Base-by-base conservation (phyloP, 2,888 invertebrate genomes). In the Agrochola lychnidis region DNA sequence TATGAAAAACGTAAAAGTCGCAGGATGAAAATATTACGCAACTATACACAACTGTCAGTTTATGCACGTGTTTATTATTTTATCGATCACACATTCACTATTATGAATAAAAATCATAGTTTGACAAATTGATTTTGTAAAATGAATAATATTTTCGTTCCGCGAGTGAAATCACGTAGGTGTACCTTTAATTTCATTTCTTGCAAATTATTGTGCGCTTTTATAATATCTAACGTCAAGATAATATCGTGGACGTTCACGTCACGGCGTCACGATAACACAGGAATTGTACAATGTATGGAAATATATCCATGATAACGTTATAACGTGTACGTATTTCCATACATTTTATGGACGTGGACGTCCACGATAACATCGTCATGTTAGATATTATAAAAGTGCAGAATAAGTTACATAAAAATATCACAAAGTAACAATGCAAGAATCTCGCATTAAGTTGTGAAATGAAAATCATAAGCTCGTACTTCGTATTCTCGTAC, bases 391-490 rank as follows among this genome's bases (percentile, higher is more conserved):
- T 14, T 45, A 14, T 14, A 45, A 45, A 14, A 14, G 4, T 45
- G 45, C 45, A 45, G 14, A 45, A 45, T 45, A 14, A 53, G 16
- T 77, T 1, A 4, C 12, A 45, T 45, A 62, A 22, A 42, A 61
- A 22, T 56, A 12, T 40, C 2, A 14, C n/a, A 22, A 36, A n/a
- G 40, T 19, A n/a, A 70, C 56, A 66, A 56, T 64, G 42, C 56
- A 66, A 61, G 48, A 69, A 66, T 61, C 4, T 9, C 2, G 42
- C 61, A 51, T 70, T 66, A 57, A 10, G 25, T 30, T 53, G 19
- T 22, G 10, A 66, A 69, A 82, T 57, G 51, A 30, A 82, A 66
- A 66, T 67, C 57, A 59, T 48, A 66, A 66, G n/a, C 10, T 66
- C 69, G 59, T 53, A 19, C 45, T 73, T 19, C 40, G 59, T 51